A percentile compares a stretch with the other conserved stretches of the same genome.
Conservation (phyloP, 2,888 invertebrate genomes). For the Lacanobia wlatinum region DNA sequence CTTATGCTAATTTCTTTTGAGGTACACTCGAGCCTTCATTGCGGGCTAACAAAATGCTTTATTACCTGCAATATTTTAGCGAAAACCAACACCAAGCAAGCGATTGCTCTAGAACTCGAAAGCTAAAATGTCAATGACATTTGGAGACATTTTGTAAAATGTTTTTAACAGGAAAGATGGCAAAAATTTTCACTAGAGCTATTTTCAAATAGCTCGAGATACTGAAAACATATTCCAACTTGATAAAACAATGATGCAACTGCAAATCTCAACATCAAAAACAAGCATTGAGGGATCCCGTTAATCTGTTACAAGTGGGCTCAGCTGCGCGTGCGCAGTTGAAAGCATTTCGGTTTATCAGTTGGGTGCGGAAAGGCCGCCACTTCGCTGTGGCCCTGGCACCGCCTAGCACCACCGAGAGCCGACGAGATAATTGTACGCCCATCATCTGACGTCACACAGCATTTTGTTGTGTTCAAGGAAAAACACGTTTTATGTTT, state of each 20-base stretch:
- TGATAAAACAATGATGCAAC: constrained; percentile 35
- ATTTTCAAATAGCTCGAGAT: neutral
- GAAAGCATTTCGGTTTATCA: constrained; percentile 81
- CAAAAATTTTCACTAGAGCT: neutral
- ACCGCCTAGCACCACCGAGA: constrained; percentile 81
- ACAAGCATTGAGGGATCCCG: constrained; percentile 48
- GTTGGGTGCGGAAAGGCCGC: constrained; percentile 80
- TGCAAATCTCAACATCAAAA: constrained; percentile 32
- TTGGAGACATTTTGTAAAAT: constrained; percentile 4
- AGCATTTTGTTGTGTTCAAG: constrained; percentile 62
- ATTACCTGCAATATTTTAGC: constrained; percentile 80
- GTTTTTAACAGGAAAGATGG: neutral
- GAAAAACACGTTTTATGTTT: constrained; percentile 62
- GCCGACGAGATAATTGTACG: constrained; percentile 78
- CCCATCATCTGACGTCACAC: constrained; percentile 74
- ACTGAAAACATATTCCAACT: constrained; percentile 1
- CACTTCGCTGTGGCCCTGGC: constrained; percentile 76
- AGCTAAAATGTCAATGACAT: constrained; percentile 16
- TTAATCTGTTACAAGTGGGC: constrained; percentile 67
- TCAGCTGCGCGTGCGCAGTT: constrained; percentile 78
- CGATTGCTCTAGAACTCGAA: constrained; percentile 55
- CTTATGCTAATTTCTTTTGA: constrained; percentile 89
- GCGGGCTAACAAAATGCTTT: constrained; percentile 79
- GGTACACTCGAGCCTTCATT: constrained; percentile 80
- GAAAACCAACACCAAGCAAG: constrained; percentile 68